Percentiles rank a stretch among this genome's conserved stretches.
Evolutionary conservation across 2,797 vertebrate genomes (phyloP).

Genomic region (Danio kyathit): DNA sequence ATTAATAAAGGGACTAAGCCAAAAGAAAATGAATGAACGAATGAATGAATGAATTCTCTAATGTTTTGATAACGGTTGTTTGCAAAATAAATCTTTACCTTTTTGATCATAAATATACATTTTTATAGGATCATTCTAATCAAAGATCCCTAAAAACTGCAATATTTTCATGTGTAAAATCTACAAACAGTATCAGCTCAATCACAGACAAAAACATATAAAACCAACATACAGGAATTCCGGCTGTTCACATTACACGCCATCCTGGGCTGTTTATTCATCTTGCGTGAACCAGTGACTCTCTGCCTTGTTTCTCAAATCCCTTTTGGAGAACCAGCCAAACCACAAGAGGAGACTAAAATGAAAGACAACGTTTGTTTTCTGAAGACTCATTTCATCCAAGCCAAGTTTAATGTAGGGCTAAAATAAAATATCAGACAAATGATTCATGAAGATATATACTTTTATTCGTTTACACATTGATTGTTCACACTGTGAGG

Average conservation of each 20-base stretch:
- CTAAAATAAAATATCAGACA: neutral
- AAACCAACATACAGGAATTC: slow-evolving; percentile 32
- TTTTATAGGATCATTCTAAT: slow-evolving; percentile 17
- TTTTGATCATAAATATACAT: slow-evolving; percentile 1
- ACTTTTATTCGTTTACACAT: too few relatives aligned
- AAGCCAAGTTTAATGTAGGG: neutral
- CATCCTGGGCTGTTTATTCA: slow-evolving; percentile 23
- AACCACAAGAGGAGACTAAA: slow-evolving; percentile 31
- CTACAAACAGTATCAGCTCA: neutral
- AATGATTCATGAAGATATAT: neutral
- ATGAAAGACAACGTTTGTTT: slow-evolving; percentile 16
- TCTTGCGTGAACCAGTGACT: neutral
- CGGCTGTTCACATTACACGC: slow-evolving; percentile 28
- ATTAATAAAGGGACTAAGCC: too few relatives aligned
- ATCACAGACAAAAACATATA: slow-evolving; percentile 13
- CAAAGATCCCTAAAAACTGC: neutral
- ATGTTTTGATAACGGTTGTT: slow-evolving; percentile 3
- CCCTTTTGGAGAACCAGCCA: slow-evolving; percentile 32
- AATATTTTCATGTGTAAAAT: neutral
- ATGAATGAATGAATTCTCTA: too few relatives aligned
- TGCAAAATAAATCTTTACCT: neutral
- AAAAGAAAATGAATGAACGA: too few relatives aligned
- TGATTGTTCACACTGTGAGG: too few relatives aligned
- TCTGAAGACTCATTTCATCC: neutral
- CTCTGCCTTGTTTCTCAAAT: slow-evolving; percentile 15